A percentile compares a stretch with the other conserved stretches of the same genome.
Evolutionary conservation across 2,888 invertebrate genomes (phyloP).

Genomic region (Nasonovia ribisnigri): DNA sequence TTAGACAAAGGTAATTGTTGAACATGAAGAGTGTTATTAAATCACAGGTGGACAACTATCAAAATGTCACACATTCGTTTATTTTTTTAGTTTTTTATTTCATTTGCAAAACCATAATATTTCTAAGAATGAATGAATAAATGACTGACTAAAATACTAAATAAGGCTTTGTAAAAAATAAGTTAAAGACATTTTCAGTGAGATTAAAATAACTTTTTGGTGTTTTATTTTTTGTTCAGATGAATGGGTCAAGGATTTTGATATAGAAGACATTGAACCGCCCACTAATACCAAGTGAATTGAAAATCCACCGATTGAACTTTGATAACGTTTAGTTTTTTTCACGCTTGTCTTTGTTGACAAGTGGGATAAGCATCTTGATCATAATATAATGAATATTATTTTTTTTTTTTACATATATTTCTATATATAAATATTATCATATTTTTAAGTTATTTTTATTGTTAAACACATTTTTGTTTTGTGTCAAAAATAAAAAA

Average conservation of each 20-base stretch:
- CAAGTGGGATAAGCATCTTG: not conserved
- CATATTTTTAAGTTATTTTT: conserved; percentile 55
- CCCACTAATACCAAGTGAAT: conserved; percentile 32
- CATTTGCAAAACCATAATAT: not conserved
- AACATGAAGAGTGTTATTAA: not conserved
- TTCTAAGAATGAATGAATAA: not conserved
- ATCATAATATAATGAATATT: not conserved
- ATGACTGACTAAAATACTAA: not conserved
- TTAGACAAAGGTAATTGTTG: conserved; percentile 61
- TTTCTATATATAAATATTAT: conserved; percentile 30
- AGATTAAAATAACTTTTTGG: not conserved
- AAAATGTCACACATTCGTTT: not conserved
- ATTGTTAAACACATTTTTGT: conserved; percentile 48
- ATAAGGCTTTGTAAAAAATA: not conserved
- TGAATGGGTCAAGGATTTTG: conserved; percentile 77
- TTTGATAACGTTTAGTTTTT: conserved; percentile 31
- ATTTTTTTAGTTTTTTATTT: no score
- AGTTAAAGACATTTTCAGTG: not conserved
- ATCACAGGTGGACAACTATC: not conserved
- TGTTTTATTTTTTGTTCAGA: conserved; percentile 66
- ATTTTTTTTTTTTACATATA: not conserved
- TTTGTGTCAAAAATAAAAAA: conserved; percentile 25
- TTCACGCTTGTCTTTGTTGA: not conserved
- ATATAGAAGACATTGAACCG: conserved; percentile 69
- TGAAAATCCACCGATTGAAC: not conserved